Percentiles rank a stretch among this genome's conserved stretches.
phyloP scores from a whole-genome alignment of 2,888 invertebrate species.

The Trichopria drosophilae region DNA sequence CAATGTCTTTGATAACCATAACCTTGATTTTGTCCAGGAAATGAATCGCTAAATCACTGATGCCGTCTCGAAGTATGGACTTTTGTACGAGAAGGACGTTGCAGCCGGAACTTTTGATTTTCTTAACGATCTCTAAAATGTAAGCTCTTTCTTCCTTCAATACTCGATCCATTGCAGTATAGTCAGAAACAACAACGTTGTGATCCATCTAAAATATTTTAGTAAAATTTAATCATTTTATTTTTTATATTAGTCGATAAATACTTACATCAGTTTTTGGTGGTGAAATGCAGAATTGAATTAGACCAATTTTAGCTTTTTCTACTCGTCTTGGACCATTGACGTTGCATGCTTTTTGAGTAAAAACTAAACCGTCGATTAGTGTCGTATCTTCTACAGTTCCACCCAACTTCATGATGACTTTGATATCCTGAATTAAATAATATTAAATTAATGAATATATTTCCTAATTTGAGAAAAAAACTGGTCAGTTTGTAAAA shows the following conservation, averaged over 20 bases:
- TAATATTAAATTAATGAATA: constrained; percentile 11
- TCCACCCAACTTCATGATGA: constrained; percentile 95
- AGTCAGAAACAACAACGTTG: constrained; percentile 94
- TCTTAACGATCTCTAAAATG: constrained; percentile 97
- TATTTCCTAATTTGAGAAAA: background rate
- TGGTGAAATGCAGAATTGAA: constrained; percentile 99
- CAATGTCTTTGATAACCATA: constrained; percentile 96
- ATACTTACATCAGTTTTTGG: constrained; percentile 93
- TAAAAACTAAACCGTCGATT: constrained; percentile 92
- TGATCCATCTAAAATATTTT: constrained; percentile 79
- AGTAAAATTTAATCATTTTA: constrained; percentile 7
- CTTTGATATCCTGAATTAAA: constrained; percentile 77
- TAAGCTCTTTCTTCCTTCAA: constrained; percentile 96
- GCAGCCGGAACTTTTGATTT: constrained; percentile 97
- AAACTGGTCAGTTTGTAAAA: too few species aligned
- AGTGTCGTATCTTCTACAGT: constrained; percentile 97
- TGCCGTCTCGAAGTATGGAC: constrained; percentile 84
- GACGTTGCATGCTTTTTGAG: constrained; percentile 83
- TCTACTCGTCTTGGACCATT: constrained; percentile 93
- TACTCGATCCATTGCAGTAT: constrained; percentile 99
- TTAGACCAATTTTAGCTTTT: constrained; percentile 97
- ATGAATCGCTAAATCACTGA: constrained; percentile 95
- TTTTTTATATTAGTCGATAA: background rate
- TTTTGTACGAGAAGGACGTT: constrained; percentile 93
- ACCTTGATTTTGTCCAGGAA: constrained; percentile 99